Evolutionary conservation across 2,888 invertebrate species (phyloP).

Genomic region (Hemithea aestivaria): DNA sequence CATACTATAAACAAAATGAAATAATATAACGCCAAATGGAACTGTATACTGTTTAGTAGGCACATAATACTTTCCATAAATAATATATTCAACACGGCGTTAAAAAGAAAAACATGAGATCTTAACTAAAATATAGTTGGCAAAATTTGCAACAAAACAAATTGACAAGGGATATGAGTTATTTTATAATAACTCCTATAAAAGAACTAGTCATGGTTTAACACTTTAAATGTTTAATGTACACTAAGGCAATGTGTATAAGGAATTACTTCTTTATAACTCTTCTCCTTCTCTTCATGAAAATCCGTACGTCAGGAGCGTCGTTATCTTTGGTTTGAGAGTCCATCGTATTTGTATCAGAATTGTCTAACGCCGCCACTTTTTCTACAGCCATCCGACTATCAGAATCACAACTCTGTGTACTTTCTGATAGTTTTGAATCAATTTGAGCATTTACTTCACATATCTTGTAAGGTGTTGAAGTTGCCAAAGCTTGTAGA

Average conservation of each 20-base stretch:
- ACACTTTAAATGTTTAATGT: too few species aligned
- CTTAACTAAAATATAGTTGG: background rate
- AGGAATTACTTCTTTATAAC: constrained; percentile 35
- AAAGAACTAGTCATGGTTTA: too few species aligned
- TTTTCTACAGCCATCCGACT: constrained; percentile 20
- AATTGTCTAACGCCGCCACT: constrained; percentile 21
- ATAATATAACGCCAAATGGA: too few species aligned
- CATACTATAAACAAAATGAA: too few species aligned
- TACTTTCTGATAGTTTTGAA: constrained; percentile 19
- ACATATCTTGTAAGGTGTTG: constrained; percentile 52
- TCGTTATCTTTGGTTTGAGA: constrained; percentile 35
- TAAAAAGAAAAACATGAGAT: too few species aligned
- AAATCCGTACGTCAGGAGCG: constrained; percentile 63
- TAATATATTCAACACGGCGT: too few species aligned
- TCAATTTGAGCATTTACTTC: constrained; percentile 13
- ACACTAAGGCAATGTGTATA: background rate
- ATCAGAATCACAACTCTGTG: constrained; percentile 20
- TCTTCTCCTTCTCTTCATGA: constrained; percentile 57
- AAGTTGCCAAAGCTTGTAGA: constrained; percentile 55
- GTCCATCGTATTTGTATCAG: constrained; percentile 27
- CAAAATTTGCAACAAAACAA: background rate
- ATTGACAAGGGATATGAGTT: background rate
- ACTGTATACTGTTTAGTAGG: too few species aligned
- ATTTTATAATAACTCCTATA: too few species aligned
- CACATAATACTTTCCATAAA: too few species aligned